These are phyloP conservation scores for Drosophila barbarae DNA, from an alignment of 2,888 invertebrate genomes.

Conservation along the genomic window DNA sequence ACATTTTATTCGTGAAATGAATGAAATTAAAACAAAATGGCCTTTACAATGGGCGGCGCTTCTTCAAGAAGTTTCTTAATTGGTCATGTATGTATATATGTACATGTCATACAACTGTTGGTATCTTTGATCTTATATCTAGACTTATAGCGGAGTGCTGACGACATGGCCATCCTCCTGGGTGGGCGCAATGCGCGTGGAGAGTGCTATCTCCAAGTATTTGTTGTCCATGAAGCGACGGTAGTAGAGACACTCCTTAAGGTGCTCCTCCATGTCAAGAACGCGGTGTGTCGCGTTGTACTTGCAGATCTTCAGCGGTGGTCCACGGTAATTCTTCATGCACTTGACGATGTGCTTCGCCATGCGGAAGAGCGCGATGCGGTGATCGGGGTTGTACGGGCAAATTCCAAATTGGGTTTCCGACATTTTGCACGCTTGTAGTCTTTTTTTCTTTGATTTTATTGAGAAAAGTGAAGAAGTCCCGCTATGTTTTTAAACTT, in stretches of 20 bases:
- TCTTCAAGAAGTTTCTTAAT: constrained; percentile 13
- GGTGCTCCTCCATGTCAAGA: constrained; percentile 67
- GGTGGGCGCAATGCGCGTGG: constrained; percentile 16
- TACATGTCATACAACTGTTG: not conserved
- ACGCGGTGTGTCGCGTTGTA: constrained; percentile 78
- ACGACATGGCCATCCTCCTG: constrained; percentile 1
- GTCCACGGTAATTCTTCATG: constrained; percentile 49
- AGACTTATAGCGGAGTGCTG: constrained; percentile 5
- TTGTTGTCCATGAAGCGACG: constrained; percentile 49
- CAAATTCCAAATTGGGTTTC: constrained; percentile 44
- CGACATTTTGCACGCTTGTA: constrained; percentile 28
- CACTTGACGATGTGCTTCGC: constrained; percentile 61
- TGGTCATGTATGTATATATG: not conserved
- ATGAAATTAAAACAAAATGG: constrained; percentile 6
- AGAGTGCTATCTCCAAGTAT: constrained; percentile 48
- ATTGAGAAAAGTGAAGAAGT: not conserved
- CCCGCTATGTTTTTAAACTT: constrained; percentile 26
- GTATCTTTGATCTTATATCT: not conserved
- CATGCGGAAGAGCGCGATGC: constrained; percentile 46
- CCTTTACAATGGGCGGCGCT: not conserved
- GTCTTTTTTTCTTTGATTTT: not conserved
- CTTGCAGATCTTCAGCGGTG: constrained; percentile 71
- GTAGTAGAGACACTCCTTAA: constrained; percentile 66
- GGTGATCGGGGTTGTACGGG: constrained; percentile 54
- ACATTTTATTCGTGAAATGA: constrained; percentile 26